These are phyloP conservation scores for Notospermus geniculatus DNA, from an alignment of 1,140 invertebrate species.

Conservation along the genomic window DNA sequence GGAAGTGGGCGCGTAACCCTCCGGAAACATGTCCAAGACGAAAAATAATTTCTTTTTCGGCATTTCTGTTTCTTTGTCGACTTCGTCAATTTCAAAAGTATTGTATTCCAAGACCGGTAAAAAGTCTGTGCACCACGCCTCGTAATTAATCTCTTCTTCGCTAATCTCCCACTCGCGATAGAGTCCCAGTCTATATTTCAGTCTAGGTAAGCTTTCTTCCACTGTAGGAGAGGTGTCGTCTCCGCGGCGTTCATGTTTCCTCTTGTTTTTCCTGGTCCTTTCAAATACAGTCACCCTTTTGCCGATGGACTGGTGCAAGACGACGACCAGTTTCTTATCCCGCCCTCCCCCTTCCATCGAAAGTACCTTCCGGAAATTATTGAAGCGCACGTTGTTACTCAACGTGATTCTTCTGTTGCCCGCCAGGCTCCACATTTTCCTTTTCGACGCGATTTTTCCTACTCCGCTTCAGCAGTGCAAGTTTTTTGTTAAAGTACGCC, in stretches of 20 bases:
- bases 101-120: not conserved
- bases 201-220: constrained; percentile 4
- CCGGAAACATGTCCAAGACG: not conserved
- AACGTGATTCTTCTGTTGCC: no score
- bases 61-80: not conserved
- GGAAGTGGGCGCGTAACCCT: not conserved
- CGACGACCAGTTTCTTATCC: no score
- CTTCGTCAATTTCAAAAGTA: constrained; percentile 3
- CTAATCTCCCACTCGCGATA: not conserved
- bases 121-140: not conserved
- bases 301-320: no score
- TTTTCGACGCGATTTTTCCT: no score
- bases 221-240: not conserved
- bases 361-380: no score
- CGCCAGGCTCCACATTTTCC: no score
- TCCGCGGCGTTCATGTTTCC: not conserved
- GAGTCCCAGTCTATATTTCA: constrained; percentile 1
- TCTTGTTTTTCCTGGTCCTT: not conserved
- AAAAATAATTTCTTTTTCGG: not conserved
- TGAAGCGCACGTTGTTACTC: no score
- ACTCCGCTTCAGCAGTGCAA: no score
- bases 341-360: no score
- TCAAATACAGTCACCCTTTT: no score
- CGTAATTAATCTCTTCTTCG: constrained; percentile 1
- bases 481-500: no score